These are phyloP conservation scores for Maccullochella peelii DNA, from an alignment of 2,113 vertebrate species.

Conservation along the genomic window DNA sequence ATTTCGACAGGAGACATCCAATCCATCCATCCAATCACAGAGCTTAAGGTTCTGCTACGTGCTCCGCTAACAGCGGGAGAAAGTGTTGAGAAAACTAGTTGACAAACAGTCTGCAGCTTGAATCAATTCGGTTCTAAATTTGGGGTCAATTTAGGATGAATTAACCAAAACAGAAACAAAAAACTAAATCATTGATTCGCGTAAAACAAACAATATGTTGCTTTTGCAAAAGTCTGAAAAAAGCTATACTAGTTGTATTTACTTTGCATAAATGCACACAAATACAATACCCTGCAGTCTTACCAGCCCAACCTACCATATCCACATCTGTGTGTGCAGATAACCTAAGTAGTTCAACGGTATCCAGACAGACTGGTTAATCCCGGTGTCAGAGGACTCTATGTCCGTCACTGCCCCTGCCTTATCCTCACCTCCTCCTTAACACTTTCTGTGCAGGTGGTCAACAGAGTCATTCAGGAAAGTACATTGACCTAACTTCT, in stretches of 20 bases:
- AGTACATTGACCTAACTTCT: not conserved
- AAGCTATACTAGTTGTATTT: no score
- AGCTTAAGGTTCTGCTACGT: not conserved
- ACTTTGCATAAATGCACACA: no score
- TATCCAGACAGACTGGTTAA: no score
- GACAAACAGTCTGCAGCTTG: not conserved
- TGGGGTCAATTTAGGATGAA: not conserved
- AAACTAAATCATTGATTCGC: no score
- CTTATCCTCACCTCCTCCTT: not conserved
- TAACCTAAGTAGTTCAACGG: not conserved
- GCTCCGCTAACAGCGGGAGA: not conserved
- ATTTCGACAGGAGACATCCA: not conserved
- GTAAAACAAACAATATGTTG: no score
- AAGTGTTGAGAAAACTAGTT: not conserved
- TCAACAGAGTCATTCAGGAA: not conserved
- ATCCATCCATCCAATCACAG: not conserved
- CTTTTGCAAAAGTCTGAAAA: no score
- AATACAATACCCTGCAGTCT: no score
- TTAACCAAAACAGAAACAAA: no score
- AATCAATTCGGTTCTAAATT: not conserved
- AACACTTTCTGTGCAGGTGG: not conserved
- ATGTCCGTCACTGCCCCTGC: not conserved
- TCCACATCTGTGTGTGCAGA: not conserved
- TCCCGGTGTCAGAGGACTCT: not conserved
- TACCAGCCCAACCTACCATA: not conserved